These are phyloP conservation scores for Cheilinus undulatus DNA, from an alignment of 2,113 vertebrate species.

Conservation along the genomic window DNA sequence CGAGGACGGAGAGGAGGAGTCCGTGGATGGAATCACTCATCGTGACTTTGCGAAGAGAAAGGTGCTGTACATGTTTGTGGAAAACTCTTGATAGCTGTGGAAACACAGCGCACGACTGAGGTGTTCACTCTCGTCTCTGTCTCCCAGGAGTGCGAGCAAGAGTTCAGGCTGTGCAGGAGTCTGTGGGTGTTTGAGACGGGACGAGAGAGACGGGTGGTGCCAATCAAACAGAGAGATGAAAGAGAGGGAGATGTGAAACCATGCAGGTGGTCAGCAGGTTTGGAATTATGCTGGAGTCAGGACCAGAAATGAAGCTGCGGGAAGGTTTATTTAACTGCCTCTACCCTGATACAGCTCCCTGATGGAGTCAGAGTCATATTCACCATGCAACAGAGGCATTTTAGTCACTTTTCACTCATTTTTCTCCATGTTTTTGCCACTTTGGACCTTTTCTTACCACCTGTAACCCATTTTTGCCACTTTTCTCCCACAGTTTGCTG, in stretches of 20 bases:
- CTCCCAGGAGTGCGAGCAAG: slow-evolving; percentile 41
- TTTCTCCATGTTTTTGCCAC: too few species aligned
- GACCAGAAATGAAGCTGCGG: not conserved
- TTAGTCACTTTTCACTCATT: too few species aligned
- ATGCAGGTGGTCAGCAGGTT: not conserved
- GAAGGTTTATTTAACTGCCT: too few species aligned
- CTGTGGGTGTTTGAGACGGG: not conserved
- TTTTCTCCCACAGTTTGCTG: too few species aligned
- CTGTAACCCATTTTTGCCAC: too few species aligned
- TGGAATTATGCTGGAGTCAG: not conserved
- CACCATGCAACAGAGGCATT: too few species aligned
- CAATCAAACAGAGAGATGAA: slow-evolving; percentile 3
- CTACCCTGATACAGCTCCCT: too few species aligned
- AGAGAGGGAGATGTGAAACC: not conserved
- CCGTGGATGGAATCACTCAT: slow-evolving; percentile 74
- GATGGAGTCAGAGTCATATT: too few species aligned
- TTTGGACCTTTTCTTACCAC: too few species aligned
- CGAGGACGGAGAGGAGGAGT: slow-evolving; percentile 61
- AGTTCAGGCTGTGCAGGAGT: slow-evolving; percentile 26
- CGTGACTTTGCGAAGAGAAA: slow-evolving; percentile 68
- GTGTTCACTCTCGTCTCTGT: slow-evolving; percentile 50
- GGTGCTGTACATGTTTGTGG: slow-evolving; percentile 26
- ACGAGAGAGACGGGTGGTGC: not conserved
- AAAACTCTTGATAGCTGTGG: slow-evolving; percentile 31
- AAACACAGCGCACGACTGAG: slow-evolving; percentile 34